Conservation (phyloP, 2,888 invertebrate genomes). For the Mellilla xanthometata region DNA sequence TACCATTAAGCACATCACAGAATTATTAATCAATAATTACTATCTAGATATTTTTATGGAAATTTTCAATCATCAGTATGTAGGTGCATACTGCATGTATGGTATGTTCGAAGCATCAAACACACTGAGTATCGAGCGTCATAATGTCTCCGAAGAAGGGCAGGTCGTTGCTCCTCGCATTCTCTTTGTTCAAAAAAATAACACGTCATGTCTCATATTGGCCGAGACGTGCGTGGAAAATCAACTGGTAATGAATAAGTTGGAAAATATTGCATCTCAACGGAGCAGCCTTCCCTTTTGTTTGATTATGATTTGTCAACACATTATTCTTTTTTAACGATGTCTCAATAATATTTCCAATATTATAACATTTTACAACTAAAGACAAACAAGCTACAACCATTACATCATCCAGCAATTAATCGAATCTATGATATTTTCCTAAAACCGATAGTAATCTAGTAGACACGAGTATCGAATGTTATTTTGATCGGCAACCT, state of each 20-base stretch:
- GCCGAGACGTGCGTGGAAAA: constrained; percentile 63
- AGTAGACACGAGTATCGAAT: constrained; percentile 24
- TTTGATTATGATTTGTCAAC: neutral
- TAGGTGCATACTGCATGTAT: no score
- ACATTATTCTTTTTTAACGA: no score
- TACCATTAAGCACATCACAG: no score
- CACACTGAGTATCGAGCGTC: constrained; percentile 33
- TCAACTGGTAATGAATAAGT: constrained; percentile 46
- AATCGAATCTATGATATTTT: constrained; percentile 19
- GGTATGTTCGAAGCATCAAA: no score
- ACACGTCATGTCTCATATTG: constrained; percentile 58
- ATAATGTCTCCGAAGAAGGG: constrained; percentile 66
- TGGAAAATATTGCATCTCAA: constrained; percentile 24
- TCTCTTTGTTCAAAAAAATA: constrained; percentile 72
- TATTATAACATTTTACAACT: no score
- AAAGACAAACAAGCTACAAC: constrained; percentile 10
- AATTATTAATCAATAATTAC: no score
- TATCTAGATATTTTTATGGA: no score
- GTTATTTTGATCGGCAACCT: constrained; percentile 18
- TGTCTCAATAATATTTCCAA: no score
- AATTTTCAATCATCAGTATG: no score
- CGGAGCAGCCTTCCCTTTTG: no score
- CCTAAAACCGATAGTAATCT: constrained; percentile 28
- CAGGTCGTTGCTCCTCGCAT: constrained; percentile 65
- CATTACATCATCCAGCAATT: constrained; percentile 19